Evolutionary conservation across 1,140 invertebrate species (phyloP), one percentile per base, ranked within the genome.

Genomic region (Oryctes rhinoceros): DNA sequence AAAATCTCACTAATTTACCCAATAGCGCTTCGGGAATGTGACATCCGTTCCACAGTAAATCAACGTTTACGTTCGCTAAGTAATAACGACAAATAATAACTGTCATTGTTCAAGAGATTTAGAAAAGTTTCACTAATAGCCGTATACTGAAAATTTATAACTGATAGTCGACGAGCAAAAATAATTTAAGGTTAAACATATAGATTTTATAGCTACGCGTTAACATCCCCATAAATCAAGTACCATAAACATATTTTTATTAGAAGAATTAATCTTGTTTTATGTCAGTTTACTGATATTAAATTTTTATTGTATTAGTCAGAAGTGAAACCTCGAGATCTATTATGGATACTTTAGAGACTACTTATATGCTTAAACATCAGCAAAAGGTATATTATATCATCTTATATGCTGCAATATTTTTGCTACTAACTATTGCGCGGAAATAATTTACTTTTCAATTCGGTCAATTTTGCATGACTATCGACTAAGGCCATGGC

Each of bases 141-240:
- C 75, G 47, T 76, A 76, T 76, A 76, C 75, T 76, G 39, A 37
- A 47, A 76, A 76, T 76, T 76, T 76, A 76, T n/a, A 49, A 49
- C 75, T 76, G n/a, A 76, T 48, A 76, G 75, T 6, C 47, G 18
- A 39, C 39, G 37, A 47, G 75, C 65, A 71, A 49, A 76, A 76
- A 76, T 76, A 76, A 49, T 76, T 49, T 76, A 20, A 76, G 75
- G 75, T 76, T 76, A 49, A 76, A n/a, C 37, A 71, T n/a, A 62
- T 30, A 71, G 65, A 13, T 18, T 78, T 78, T 78, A 78, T 78
- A n/a, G 77, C 77, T 37, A 71, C 24, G n/a, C 24, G 77, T 48
- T 78, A 78, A 78, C 77, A 78, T 53, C 77, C 15, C 77, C 11
- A 35, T 78, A 78, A 78, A 78, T 78, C 77, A 78, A 78, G 18